A percentile compares a stretch with the other conserved stretches of the same genome.
Conservation (phyloP, 2,113 vertebrate species). For the Sturnira hondurensis region DNA sequence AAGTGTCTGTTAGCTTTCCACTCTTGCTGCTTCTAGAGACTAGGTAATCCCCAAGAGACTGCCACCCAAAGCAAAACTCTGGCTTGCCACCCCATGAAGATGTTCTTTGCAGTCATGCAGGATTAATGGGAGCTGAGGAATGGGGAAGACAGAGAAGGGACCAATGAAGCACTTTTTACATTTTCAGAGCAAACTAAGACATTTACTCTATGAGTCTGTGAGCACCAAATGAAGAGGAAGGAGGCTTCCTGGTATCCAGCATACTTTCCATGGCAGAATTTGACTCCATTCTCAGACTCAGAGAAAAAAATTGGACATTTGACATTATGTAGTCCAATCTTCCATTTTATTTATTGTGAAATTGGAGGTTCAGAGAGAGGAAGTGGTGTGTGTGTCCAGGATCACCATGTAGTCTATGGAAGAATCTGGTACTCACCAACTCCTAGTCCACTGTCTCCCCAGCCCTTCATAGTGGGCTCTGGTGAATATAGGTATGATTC, state of each 20-base stretch:
- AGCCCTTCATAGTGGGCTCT: not conserved
- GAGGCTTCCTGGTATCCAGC: conserved; percentile 3
- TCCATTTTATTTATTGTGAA: not conserved
- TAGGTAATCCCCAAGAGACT: not conserved
- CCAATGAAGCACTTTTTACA: not conserved
- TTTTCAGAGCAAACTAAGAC: conserved; percentile 24
- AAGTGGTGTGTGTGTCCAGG: not conserved
- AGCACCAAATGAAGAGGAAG: not conserved
- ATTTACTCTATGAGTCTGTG: not conserved
- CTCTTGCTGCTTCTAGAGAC: not conserved
- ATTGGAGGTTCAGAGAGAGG: not conserved
- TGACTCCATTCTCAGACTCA: conserved; percentile 13
- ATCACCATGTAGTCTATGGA: not conserved
- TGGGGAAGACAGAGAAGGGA: not conserved
- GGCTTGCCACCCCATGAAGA: not conserved
- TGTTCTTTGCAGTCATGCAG: not conserved
- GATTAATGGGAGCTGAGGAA: not conserved
- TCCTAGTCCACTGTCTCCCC: not conserved
- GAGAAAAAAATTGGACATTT: conserved; percentile 7
- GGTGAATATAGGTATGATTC: not conserved
- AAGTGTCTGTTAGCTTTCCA: conserved; percentile 47
- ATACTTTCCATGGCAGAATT: not conserved
- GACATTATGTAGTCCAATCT: not conserved
- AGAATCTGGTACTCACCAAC: not conserved
- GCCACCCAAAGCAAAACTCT: not conserved